Conservation (phyloP, 2,113 vertebrate genomes). For the Anarrhichthys ocellatus region DNA sequence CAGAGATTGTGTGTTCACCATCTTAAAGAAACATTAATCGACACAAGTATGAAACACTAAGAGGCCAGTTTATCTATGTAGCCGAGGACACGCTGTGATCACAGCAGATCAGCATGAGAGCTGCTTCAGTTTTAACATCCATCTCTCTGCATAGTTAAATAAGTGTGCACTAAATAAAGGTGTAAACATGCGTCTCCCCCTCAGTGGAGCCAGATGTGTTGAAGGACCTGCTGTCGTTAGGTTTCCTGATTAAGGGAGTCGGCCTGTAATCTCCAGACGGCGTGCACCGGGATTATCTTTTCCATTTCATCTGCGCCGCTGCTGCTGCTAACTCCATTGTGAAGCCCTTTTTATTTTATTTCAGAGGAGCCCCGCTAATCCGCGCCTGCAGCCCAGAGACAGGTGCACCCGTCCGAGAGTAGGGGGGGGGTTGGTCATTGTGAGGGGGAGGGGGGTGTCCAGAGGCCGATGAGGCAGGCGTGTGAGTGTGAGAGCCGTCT, state of each 20-base stretch:
- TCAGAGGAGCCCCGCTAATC: constrained; percentile 59
- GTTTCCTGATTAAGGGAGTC: constrained; percentile 38
- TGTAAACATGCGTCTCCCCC: not conserved
- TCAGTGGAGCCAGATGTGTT: constrained; percentile 44
- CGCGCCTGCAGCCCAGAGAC: constrained; percentile 47
- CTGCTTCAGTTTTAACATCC: not conserved
- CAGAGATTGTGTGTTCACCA: too few species aligned
- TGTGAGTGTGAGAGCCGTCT: not conserved
- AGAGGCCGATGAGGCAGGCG: constrained; percentile 4
- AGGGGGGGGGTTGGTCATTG: not conserved
- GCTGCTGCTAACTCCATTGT: constrained; percentile 68
- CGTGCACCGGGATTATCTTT: constrained; percentile 66
- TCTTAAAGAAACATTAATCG: too few species aligned
- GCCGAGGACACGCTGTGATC: too few species aligned
- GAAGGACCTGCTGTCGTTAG: constrained; percentile 22
- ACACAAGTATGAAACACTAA: too few species aligned
- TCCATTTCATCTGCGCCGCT: constrained; percentile 45
- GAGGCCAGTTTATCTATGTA: too few species aligned
- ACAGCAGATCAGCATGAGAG: too few species aligned
- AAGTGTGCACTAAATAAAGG: not conserved
- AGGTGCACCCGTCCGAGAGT: constrained; percentile 47
- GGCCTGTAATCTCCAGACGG: constrained; percentile 60
- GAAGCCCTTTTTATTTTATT: constrained; percentile 33
- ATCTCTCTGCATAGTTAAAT: not conserved
- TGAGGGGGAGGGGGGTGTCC: constrained; percentile 36